Percentiles rank a stretch among this genome's conserved stretches.
Conservation (phyloP, 2,888 invertebrate species). For the Asteroscopus sphinx region DNA sequence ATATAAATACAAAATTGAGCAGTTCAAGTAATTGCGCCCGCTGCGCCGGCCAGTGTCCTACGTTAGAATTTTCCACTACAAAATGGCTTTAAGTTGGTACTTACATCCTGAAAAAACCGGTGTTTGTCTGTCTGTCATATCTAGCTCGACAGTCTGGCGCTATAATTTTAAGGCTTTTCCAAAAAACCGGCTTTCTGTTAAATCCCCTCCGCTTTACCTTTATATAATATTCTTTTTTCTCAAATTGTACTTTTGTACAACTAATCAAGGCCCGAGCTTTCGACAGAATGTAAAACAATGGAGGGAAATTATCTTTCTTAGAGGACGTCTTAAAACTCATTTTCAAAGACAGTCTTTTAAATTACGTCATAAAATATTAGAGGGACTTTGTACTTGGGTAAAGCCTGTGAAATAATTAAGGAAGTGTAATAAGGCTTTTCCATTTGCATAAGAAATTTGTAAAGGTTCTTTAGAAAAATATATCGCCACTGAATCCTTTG, state of each 20-base stretch:
- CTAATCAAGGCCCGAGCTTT: slow-evolving; percentile 57
- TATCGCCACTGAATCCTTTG: slow-evolving; percentile 77
- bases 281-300: slow-evolving; percentile 61
- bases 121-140: too few species aligned
- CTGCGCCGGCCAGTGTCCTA: too few species aligned
- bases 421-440: slow-evolving; percentile 83
- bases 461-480: slow-evolving; percentile 70
- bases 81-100: too few species aligned
- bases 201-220: slow-evolving; percentile 1
- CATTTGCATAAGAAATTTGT: slow-evolving; percentile 84
- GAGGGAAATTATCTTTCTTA: slow-evolving; percentile 64
- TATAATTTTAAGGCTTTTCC: not conserved
- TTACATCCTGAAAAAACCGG: too few species aligned
- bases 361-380: slow-evolving; percentile 84
- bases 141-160: too few species aligned
- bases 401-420: slow-evolving; percentile 84
- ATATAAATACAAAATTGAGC: too few species aligned
- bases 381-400: slow-evolving; percentile 74
- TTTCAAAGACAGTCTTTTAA: slow-evolving; percentile 77
- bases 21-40: too few species aligned
- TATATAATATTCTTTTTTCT: slow-evolving; percentile 13
- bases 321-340: slow-evolving; percentile 71
- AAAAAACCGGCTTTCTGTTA: not conserved
- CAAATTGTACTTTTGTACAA: slow-evolving; percentile 54
- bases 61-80: too few species aligned